These are phyloP conservation scores for Tribolium castaneum DNA, from an alignment of 1,140 invertebrate species.

Conservation along the genomic window DNA sequence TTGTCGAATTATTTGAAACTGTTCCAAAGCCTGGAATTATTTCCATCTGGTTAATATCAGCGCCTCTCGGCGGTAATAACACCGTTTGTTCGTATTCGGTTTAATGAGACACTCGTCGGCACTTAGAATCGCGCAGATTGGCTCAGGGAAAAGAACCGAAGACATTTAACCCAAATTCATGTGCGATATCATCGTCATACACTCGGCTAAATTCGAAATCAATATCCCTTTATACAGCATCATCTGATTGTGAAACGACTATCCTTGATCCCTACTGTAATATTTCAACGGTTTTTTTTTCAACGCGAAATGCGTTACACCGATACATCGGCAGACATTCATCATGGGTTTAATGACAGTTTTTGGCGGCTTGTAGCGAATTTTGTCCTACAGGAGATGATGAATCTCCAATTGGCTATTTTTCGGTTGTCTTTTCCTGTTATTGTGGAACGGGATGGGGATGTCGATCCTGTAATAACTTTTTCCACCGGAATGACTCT, in stretches of 20 bases:
- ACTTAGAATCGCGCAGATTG: not conserved
- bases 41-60: too few species aligned
- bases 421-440: constrained; percentile 1
- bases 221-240: constrained; percentile 13
- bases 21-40: too few species aligned
- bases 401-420: not conserved
- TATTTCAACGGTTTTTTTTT: constrained; percentile 8
- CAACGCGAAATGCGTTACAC: not conserved
- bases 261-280: not conserved
- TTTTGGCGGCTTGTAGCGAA: not conserved
- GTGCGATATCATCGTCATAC: constrained; percentile 25
- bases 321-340: not conserved
- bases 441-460: not conserved
- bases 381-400: not conserved
- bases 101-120: constrained; percentile 1
- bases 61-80: not conserved
- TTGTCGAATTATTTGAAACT: too few species aligned
- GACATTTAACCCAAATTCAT: constrained; percentile 18
- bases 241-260: constrained; percentile 11
- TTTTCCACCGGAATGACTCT: not conserved
- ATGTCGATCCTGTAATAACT: not conserved
- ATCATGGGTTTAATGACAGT: constrained; percentile 28
- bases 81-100: not conserved
- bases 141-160: constrained; percentile 4
- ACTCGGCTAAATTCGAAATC: constrained; percentile 29